Percentiles rank a stretch among this genome's conserved stretches.
Evolutionary conservation across 2,113 vertebrate species (phyloP).

Genomic region (Gobius niger): DNA sequence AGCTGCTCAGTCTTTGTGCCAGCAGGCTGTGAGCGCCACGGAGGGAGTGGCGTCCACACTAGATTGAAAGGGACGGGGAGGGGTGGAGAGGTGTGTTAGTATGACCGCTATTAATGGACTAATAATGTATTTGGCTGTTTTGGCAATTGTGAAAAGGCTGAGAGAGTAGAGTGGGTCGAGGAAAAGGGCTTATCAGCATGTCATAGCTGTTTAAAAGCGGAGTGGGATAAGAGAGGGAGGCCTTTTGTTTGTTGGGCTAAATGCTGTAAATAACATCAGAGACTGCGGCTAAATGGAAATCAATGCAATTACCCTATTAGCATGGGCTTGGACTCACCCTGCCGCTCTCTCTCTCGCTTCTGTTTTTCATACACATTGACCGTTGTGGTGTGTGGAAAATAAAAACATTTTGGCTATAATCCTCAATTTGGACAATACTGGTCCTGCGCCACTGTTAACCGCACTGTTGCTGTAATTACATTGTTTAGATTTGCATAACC

Average conservation of each 20-base stretch:
- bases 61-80: slow-evolving; percentile 42
- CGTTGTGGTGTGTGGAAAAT: slow-evolving; percentile 10
- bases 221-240: slow-evolving; percentile 54
- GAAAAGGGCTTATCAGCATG: slow-evolving; percentile 57
- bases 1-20: slow-evolving; percentile 50
- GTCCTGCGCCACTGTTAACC: background rate
- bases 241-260: slow-evolving; percentile 72
- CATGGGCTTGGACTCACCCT: slow-evolving; percentile 71
- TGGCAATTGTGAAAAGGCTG: slow-evolving; percentile 58
- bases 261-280: slow-evolving; percentile 83
- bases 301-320: slow-evolving; percentile 83
- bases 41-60: slow-evolving; percentile 33
- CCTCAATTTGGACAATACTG: slow-evolving; percentile 7
- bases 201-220: slow-evolving; percentile 69
- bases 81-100: slow-evolving; percentile 36
- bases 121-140: slow-evolving; percentile 69
- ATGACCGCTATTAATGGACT: slow-evolving; percentile 57
- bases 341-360: slow-evolving; percentile 33
- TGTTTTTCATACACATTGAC: slow-evolving; percentile 14
- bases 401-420: slow-evolving; percentile 1
- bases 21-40: slow-evolving; percentile 43
- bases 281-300: slow-evolving; percentile 80
- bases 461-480: slow-evolving; percentile 66
- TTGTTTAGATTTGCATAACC: slow-evolving; percentile 85
- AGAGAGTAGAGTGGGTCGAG: slow-evolving; percentile 37